Evolutionary conservation across 2,113 vertebrate genomes (phyloP).

Genomic region (Brienomyrus longianalis): DNA sequence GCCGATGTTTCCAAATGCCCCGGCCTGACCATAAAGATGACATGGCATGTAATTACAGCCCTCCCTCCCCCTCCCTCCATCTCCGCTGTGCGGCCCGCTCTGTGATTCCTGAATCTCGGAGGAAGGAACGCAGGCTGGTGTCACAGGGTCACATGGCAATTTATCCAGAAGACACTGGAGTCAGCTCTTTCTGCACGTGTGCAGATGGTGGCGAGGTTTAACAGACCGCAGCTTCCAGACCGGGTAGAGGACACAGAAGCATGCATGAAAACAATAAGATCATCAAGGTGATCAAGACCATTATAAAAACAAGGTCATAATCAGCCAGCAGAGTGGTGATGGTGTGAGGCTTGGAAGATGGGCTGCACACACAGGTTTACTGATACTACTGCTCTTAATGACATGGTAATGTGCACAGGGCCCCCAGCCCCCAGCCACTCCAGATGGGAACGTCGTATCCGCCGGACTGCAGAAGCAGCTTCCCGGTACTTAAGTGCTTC

Average conservation of each 20-base stretch:
- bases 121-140: background rate
- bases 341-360: background rate
- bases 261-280: background rate
- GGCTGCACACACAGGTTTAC: background rate
- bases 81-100: background rate
- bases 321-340: background rate
- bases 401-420: background rate
- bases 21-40: slow-evolving; percentile 4
- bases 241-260: background rate
- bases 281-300: background rate
- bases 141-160: background rate
- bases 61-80: background rate
- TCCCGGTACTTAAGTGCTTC: background rate
- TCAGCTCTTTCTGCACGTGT: background rate
- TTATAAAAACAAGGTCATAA: background rate
- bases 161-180: background rate
- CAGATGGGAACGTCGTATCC: background rate
- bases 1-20: background rate
- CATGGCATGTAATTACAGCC: background rate
- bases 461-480: background rate
- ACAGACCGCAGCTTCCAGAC: background rate
- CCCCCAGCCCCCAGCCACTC: background rate
- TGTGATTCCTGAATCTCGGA: background rate
- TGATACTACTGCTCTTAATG: background rate
- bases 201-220: background rate